Conservation (phyloP, 1,140 invertebrate species). For the Brevipalpus yothersi region DNA sequence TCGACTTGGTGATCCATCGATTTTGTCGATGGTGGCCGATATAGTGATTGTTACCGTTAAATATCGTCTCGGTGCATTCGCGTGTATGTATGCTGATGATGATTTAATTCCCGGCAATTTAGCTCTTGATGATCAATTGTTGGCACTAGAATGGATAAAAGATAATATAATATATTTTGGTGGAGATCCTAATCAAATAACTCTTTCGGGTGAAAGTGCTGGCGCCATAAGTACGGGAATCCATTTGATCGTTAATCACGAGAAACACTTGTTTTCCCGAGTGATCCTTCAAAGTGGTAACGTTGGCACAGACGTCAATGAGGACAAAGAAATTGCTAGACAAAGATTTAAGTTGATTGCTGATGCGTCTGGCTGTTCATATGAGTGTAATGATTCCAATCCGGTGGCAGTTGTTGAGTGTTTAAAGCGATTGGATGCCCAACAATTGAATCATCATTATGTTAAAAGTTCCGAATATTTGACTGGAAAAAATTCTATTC, state of each 20-base stretch:
- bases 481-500: too few relatives aligned
- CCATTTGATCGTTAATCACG: conserved; percentile 19
- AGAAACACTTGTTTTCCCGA: conserved; percentile 10
- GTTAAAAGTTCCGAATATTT: too few relatives aligned
- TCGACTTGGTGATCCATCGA: background rate
- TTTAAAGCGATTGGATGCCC: too few relatives aligned
- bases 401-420: too few relatives aligned
- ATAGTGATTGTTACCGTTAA: background rate
- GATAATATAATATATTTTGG: background rate
- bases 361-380: too few relatives aligned
- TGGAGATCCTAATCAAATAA: conserved; percentile 19
- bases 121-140: background rate
- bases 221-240: conserved; percentile 26
- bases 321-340: background rate
- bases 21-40: background rate
- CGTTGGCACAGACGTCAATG: background rate
- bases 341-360: too few relatives aligned
- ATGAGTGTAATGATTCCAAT: too few relatives aligned
- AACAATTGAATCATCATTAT: too few relatives aligned
- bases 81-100: background rate
- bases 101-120: background rate
- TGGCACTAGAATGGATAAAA: background rate
- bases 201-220: conserved; percentile 31
- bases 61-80: conserved; percentile 1
- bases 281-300: conserved; percentile 16